These are phyloP conservation scores for Bergia sp. DNA, from an alignment of 92 coral and sea anemone species.

Conservation along the genomic window DNA sequence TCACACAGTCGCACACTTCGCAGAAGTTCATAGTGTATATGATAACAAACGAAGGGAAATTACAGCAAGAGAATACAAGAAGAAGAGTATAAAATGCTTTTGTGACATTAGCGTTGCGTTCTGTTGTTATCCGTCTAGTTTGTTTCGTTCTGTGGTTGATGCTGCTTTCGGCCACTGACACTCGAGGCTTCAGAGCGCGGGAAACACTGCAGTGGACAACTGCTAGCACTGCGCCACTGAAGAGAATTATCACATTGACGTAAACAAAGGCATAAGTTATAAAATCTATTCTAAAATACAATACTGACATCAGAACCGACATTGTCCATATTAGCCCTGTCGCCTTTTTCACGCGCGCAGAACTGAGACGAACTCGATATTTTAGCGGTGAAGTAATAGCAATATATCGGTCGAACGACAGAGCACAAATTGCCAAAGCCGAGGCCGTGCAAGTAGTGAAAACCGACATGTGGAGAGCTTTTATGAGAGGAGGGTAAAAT, in stretches of 20 bases:
- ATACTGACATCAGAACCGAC: slow-evolving; percentile 57
- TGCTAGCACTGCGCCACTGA: slow-evolving; percentile 57
- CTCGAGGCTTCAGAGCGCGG: slow-evolving; percentile 46
- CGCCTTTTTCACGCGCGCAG: slow-evolving; percentile 60
- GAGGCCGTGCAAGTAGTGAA: slow-evolving; percentile 82
- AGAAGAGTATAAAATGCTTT: slow-evolving; percentile 65
- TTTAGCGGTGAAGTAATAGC: slow-evolving; percentile 72
- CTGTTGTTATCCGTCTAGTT: background rate
- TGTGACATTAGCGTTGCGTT: slow-evolving; percentile 69
- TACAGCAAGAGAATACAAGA: slow-evolving; percentile 56
- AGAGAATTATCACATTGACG: slow-evolving; percentile 65
- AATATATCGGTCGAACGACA: slow-evolving; percentile 75
- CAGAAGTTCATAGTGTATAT: slow-evolving; percentile 74
- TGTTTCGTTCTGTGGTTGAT: background rate
- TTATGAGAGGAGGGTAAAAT: slow-evolving; percentile 38
- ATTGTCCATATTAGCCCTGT: slow-evolving; percentile 67
- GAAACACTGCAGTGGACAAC: slow-evolving; percentile 64
- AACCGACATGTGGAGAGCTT: slow-evolving; percentile 69
- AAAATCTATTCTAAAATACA: slow-evolving; percentile 73
- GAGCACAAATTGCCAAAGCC: slow-evolving; percentile 67
- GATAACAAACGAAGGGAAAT: slow-evolving; percentile 62
- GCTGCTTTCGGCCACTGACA: background rate
- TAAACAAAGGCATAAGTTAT: slow-evolving; percentile 73
- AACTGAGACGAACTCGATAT: slow-evolving; percentile 64
- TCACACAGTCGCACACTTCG: slow-evolving; percentile 54